Evolutionary conservation across 1,140 invertebrate species (phyloP).

Genomic region (Drosophila parvula): DNA sequence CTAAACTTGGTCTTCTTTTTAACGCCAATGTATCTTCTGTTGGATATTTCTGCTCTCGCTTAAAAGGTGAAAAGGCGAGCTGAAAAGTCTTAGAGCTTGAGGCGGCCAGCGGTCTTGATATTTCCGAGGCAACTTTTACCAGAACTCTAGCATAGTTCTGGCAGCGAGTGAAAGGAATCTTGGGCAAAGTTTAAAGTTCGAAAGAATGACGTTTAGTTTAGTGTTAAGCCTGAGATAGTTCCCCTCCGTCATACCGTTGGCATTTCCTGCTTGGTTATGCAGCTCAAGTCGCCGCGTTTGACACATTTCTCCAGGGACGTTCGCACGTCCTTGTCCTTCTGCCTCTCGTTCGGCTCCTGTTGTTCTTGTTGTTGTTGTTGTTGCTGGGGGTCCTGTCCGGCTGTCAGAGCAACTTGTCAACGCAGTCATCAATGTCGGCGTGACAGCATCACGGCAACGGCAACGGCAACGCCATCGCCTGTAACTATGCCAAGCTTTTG

Average conservation of each 20-base stretch:
- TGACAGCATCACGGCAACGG: constrained; percentile 60
- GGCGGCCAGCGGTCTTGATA: constrained; percentile 45
- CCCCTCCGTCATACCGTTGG: constrained; percentile 5
- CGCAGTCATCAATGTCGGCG: constrained; percentile 79
- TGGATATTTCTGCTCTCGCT: constrained; percentile 29
- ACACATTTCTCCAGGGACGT: constrained; percentile 76
- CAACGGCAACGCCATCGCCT: constrained; percentile 55
- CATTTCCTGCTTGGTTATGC: constrained; percentile 70
- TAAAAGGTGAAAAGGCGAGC: constrained; percentile 61
- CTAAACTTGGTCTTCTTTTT: not conserved
- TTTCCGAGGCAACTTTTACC: constrained; percentile 35
- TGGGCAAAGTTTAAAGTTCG: constrained; percentile 59
- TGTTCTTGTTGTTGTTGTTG: constrained; percentile 19
- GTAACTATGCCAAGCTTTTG: constrained; percentile 74
- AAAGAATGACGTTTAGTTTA: constrained; percentile 44
- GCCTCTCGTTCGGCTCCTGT: constrained; percentile 29
- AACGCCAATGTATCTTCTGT: constrained; percentile 1
- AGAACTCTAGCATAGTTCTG: constrained; percentile 67
- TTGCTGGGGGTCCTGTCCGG: constrained; percentile 21
- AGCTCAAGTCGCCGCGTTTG: constrained; percentile 77
- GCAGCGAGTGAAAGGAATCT: constrained; percentile 12
- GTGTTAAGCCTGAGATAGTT: constrained; percentile 32
- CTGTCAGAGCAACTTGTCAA: constrained; percentile 70
- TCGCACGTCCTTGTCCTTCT: constrained; percentile 54
- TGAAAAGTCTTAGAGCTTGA: constrained; percentile 51